These are phyloP conservation scores for Rhinoptilus africanus DNA, from an alignment of 2,113 vertebrate genomes.

Conservation along the genomic window DNA sequence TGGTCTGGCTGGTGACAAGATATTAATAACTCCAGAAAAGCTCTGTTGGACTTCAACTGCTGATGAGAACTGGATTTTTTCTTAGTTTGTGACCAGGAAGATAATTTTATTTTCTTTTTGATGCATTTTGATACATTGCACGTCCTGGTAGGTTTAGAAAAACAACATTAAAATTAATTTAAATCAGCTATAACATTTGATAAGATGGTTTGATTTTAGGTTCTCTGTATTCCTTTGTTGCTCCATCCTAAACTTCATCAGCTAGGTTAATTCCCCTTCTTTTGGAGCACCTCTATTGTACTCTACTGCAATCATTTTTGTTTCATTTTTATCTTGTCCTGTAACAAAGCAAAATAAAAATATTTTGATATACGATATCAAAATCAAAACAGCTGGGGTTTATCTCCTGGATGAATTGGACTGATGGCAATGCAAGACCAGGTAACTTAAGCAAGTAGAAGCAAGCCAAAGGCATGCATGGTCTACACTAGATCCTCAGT, in stretches of 20 bases:
- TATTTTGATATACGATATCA: neutral
- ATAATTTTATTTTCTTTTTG: neutral
- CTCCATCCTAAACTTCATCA: neutral
- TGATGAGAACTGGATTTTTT: neutral
- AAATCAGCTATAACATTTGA: neutral
- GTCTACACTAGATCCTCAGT: neutral
- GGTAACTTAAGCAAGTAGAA: neutral
- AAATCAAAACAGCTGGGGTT: neutral
- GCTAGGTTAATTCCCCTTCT: neutral
- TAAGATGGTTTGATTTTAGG: neutral
- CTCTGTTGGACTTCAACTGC: neutral
- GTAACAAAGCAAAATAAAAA: neutral
- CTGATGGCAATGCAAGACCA: neutral
- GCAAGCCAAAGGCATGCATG: rapidly evolving
- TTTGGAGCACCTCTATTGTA: neutral
- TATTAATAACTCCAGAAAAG: neutral
- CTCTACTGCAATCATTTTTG: neutral
- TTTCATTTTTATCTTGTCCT: neutral
- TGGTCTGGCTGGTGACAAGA: neutral
- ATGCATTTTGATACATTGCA: neutral
- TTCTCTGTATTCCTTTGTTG: neutral
- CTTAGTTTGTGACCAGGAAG: neutral
- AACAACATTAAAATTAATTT: neutral
- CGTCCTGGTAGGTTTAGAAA: neutral
- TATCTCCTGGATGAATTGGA: neutral